phyloP scores from a whole-genome alignment of 2,888 invertebrate species.

The Caradrina clavipalpis region DNA sequence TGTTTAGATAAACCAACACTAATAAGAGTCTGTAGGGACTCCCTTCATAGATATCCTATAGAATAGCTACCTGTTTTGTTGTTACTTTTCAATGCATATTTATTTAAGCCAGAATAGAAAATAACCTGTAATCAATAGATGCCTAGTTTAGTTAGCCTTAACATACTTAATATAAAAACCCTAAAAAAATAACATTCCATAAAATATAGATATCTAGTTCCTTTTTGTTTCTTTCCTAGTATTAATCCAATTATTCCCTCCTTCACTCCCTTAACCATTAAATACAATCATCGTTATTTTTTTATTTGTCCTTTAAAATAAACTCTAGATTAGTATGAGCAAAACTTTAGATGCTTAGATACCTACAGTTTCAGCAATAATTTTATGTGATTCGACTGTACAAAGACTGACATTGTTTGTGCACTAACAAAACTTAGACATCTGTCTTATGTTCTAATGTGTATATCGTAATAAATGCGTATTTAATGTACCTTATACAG shows the following conservation, averaged over 20 bases:
- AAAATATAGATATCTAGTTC: constrained; percentile 31
- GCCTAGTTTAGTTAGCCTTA: constrained; percentile 60
- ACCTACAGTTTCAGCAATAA: constrained; percentile 84
- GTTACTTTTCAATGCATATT: constrained; percentile 42
- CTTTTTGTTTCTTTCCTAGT: constrained; percentile 12
- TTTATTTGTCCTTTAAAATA: constrained; percentile 16
- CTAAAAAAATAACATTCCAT: constrained; percentile 42
- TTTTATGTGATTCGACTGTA: constrained; percentile 87
- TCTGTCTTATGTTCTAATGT: constrained; percentile 69
- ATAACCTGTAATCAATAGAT: constrained; percentile 56
- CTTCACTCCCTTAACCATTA: constrained; percentile 10
- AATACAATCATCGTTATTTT: background rate
- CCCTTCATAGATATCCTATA: constrained; percentile 49
- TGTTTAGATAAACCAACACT: constrained; percentile 68
- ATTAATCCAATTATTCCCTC: constrained; percentile 23
- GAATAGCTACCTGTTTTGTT: constrained; percentile 41
- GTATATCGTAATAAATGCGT: constrained; percentile 57
- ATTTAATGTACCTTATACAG: constrained; percentile 40
- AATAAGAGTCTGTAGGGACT: constrained; percentile 34
- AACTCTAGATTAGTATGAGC: constrained; percentile 45
- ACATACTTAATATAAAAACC: constrained; percentile 50
- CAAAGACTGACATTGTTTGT: constrained; percentile 87
- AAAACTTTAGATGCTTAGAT: constrained; percentile 61
- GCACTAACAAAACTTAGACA: constrained; percentile 72
- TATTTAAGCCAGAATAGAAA: constrained; percentile 50